Conservation (phyloP, 2,113 vertebrate species). For the Cinclus mexicanus region DNA sequence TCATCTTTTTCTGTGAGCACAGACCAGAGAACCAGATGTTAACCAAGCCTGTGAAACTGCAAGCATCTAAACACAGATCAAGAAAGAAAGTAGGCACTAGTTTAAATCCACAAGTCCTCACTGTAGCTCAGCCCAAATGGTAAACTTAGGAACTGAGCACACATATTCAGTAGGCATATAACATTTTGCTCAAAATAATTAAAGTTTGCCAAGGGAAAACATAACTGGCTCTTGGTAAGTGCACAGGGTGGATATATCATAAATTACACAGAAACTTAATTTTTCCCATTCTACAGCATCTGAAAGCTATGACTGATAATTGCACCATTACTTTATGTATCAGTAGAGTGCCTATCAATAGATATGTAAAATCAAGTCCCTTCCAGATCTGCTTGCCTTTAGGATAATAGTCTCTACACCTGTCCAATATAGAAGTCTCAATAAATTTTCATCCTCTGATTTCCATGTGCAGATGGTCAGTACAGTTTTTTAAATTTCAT, state of each 20-base stretch:
- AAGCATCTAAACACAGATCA: neutral
- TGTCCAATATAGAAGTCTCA: neutral
- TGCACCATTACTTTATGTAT: neutral
- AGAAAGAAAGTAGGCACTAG: neutral
- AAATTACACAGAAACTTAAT: neutral
- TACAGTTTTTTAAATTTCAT: neutral
- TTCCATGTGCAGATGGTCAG: neutral
- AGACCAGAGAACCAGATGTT: conserved; percentile 14
- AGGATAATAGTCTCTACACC: neutral
- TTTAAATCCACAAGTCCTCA: neutral
- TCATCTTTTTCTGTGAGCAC: neutral
- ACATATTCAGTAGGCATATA: neutral
- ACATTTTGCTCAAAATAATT: conserved; percentile 26
- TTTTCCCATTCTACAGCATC: neutral
- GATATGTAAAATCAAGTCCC: neutral
- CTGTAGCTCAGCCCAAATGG: conserved; percentile 6
- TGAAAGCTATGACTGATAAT: neutral
- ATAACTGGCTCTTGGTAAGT: neutral
- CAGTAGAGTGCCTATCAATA: neutral
- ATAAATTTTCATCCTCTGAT: neutral
- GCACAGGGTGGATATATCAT: neutral
- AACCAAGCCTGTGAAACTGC: conserved; percentile 3
- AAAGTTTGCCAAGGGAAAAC: neutral
- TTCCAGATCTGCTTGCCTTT: neutral
- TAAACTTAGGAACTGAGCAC: neutral